Evolutionary conservation across 1,140 invertebrate genomes (phyloP), one percentile per base, ranked within the genome.

Genomic region (Drosophila setifemur): DNA sequence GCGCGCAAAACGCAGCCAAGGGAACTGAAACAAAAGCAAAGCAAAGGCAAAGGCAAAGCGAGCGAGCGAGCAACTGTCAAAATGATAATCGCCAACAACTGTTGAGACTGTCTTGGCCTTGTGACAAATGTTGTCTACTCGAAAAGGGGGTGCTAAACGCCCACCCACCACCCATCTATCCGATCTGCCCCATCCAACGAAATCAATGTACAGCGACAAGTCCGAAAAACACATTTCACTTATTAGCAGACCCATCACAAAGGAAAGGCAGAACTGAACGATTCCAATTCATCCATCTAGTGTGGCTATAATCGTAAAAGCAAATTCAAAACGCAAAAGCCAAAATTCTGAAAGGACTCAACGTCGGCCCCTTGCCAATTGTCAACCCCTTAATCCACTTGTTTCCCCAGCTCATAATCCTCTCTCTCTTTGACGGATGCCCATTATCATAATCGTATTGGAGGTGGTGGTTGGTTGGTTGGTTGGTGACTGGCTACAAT

Each of bases 71-170:
- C 70, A 63, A 75, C 73, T 87, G 81, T 87, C 77, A 82, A 73
- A 85, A 82, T 87, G 86, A 89, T 89, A 89, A 89, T 89, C 87
- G 78, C 69, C 78, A 89, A 89, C 87, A 89, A 89, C 86, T 89
- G 87, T 83, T 89, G 78, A 70, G 54, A 64, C 73, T 72, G 68
- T 79, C 48, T 44, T 69, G 60, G 55, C 33, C 42, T 9, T 64
- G 31, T 88, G 78, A 83, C 73, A 88, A 88, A 88, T 88, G 78
- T 88, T 69, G 45, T 60, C 48, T 37, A 39, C 35, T 61, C 16
- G 28, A 23, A 21, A 19, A 42, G 35, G 8, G 63, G 29, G 42
- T 37, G 48, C 16, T n/a, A 31, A 9, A 8, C 21, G 14, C 12
- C 5, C 21, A 26, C 19, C 43, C 23, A 40, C 21, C 12, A 23